Base-by-base conservation (phyloP, 2,113 vertebrate genomes). In the Rhea americana region DNA sequence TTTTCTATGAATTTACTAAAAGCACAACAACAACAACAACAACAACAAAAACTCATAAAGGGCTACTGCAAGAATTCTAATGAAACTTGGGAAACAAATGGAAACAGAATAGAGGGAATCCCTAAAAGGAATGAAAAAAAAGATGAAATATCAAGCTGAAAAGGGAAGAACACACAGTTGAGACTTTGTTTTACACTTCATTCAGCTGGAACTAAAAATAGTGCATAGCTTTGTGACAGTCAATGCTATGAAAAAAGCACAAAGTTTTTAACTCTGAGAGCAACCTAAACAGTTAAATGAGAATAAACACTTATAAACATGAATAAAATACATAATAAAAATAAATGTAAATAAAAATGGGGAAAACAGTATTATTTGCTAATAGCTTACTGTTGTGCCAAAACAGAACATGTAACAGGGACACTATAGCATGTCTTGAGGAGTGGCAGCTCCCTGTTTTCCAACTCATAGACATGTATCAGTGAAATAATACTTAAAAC, bases 151-250 rank as follows among this genome's bases (percentile, higher is more conserved):
- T 16, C 59, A 55, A 48, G 41, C 48, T 24, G 41, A 5, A 55
- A 85, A 50, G 26, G 53, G 41, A 47, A 82, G 59, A 66, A 28
- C 41, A 83, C 55, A 17, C 26, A 67, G 41, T 26, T 71, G 66
- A 47, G 59, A 90, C 37, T 47, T 68, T 20, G 19, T n/a, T 79
- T 70, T 87, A 47, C 87, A 87, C 89, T 87, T 91, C 39, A n/a
- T 82, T 84, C 47, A 71, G 56, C 55, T 56, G 51, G 47, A 35
- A 73, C 65, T 65, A 30, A 83, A 75, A 83, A 55, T 17, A 83
- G 66, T 67, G 58, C 68, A 35, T 5, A 16, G 51, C 47, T 75
- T 55, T 80, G 41, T 66, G 63, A 72, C 74, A 66, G 67, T 37
- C 70, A 62, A 4, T 35, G 26, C 37, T 21, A 13, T 5, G 24